Conservation (phyloP, 2,797 vertebrate species). For the Artibeus lituratus region DNA sequence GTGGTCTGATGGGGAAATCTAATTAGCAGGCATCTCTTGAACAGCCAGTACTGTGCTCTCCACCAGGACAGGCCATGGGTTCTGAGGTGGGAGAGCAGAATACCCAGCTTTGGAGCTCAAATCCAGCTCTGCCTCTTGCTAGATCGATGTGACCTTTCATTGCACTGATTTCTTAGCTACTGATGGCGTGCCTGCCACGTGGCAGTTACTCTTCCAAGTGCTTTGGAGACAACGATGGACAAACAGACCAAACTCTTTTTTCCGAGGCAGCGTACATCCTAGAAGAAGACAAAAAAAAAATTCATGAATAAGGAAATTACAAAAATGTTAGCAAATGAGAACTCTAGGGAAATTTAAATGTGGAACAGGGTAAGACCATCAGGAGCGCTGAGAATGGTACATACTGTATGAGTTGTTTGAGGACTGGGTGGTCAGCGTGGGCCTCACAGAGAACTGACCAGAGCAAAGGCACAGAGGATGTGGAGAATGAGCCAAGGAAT, state of each 20-base stretch:
- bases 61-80: not conserved
- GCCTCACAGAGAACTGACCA: not conserved
- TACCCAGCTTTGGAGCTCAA: not conserved
- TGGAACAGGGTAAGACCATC: not conserved
- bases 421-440: not conserved
- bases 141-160: not conserved
- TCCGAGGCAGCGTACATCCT: not conserved
- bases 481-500: not conserved
- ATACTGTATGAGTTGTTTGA: rapidly evolving
- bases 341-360: not conserved
- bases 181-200: not conserved
- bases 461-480: not conserved
- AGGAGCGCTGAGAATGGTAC: no score
- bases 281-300: not conserved
- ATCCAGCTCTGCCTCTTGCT: not conserved
- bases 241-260: not conserved
- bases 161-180: not conserved
- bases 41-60: not conserved
- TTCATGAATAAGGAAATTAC: not conserved
- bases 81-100: not conserved
- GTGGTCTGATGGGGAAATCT: not conserved
- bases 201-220: not conserved
- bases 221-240: not conserved
- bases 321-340: not conserved
- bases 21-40: not conserved